Percentiles rank a stretch among this genome's conserved stretches.
Conservation (phyloP, 2,888 invertebrate species). For the Schrankia costaestrigalis region DNA sequence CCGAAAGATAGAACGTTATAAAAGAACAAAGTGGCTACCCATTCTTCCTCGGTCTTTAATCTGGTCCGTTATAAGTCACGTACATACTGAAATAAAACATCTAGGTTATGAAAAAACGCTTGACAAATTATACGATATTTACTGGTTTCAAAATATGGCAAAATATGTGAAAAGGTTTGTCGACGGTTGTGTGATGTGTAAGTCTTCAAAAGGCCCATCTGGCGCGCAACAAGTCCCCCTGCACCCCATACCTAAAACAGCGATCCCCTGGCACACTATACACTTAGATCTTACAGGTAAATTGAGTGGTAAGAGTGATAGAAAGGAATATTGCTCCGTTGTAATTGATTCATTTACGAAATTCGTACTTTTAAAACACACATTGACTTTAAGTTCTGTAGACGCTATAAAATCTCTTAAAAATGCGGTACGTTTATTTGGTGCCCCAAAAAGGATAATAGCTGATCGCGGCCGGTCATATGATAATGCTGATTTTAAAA, state of each 20-base stretch:
- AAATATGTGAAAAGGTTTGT: not conserved
- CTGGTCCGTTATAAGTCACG: constrained; percentile 18
- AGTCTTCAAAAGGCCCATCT: constrained; percentile 17
- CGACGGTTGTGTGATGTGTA: constrained; percentile 17
- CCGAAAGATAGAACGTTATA: too few relatives aligned
- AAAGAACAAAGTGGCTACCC: too few relatives aligned
- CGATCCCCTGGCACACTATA: constrained; percentile 5
- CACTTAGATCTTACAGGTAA: constrained; percentile 3
- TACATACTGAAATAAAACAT: constrained; percentile 6
- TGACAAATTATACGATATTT: not conserved
- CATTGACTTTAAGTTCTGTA: constrained; percentile 1
- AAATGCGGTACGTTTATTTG: constrained; percentile 6
- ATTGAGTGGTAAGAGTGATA: constrained; percentile 4
- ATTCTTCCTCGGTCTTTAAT: constrained; percentile 14
- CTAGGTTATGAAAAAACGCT: constrained; percentile 11
- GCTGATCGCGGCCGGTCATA: constrained; percentile 8
- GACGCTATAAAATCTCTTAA: constrained; percentile 4
- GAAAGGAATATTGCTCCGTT: constrained; percentile 8
- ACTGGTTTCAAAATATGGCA: not conserved
- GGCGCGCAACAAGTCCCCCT: constrained; percentile 24
- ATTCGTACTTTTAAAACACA: constrained; percentile 5
- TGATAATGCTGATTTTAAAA: constrained; percentile 4
- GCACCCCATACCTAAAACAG: constrained; percentile 20
- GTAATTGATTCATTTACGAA: constrained; percentile 5
- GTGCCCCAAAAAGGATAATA: constrained; percentile 7